Evolutionary conservation across 2,113 vertebrate genomes (phyloP).

Genomic region (Pica pica): DNA sequence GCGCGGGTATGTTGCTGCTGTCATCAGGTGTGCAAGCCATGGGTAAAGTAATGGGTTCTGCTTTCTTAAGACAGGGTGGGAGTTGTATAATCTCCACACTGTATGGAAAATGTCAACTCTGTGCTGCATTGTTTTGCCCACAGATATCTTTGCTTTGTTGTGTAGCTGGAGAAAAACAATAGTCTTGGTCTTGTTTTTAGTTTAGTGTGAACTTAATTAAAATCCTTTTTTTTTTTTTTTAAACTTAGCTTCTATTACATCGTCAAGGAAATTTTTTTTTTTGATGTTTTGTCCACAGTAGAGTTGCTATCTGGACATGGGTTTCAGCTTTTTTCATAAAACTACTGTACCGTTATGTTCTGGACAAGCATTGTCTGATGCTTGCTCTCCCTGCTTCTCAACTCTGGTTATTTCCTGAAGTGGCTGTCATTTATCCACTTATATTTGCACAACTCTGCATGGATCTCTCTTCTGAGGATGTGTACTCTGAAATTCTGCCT

Average conservation of each 20-base stretch:
- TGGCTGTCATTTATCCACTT: neutral
- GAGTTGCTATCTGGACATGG: neutral
- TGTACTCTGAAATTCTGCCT: neutral
- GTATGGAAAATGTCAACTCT: neutral
- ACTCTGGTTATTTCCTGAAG: neutral
- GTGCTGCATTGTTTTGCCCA: neutral
- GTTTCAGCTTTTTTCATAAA: neutral
- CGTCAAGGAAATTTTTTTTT: neutral
- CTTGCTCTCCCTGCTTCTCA: neutral
- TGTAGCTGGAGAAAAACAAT: neutral
- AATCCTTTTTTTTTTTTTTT: no score
- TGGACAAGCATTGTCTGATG: neutral
- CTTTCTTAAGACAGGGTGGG: neutral
- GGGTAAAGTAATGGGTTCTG: neutral
- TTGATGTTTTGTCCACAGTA: neutral
- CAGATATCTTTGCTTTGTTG: neutral
- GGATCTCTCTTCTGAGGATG: neutral
- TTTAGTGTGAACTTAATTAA: neutral
- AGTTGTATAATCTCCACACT: neutral
- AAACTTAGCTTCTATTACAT: neutral
- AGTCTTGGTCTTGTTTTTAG: neutral
- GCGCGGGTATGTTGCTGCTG: neutral
- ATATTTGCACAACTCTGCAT: neutral
- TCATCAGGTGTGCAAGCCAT: neutral
- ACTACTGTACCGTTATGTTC: neutral